These are phyloP conservation scores for Chironomus striatipennis DNA, from an alignment of 1,140 invertebrate genomes.

Conservation along the genomic window DNA sequence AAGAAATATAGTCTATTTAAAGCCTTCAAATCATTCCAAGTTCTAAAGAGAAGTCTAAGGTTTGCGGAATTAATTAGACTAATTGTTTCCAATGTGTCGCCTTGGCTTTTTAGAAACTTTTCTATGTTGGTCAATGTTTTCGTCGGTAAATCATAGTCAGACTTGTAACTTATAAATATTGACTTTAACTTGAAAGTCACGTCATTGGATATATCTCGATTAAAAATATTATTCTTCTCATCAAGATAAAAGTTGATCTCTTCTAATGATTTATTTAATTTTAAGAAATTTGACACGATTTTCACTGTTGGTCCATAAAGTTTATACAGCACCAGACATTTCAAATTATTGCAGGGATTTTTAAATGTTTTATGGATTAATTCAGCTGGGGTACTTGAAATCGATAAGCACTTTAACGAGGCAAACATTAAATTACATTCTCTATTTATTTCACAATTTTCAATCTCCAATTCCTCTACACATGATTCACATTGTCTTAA, in stretches of 20 bases:
- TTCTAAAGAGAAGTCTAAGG: not conserved
- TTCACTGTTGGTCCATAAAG: not conserved
- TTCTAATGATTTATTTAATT: not conserved
- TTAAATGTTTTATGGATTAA: not conserved
- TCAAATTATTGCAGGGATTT: not conserved
- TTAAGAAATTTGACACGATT: not conserved
- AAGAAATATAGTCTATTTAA: not conserved
- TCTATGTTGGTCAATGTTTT: not conserved
- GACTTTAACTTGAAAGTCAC: not conserved
- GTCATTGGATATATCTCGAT: not conserved
- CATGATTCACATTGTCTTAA: not conserved
- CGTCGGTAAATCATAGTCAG: not conserved
- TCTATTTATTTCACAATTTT: not conserved
- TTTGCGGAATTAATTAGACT: slow-evolving; percentile 9
- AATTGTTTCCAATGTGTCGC: not conserved
- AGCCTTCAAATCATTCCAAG: not conserved
- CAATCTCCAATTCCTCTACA: not conserved
- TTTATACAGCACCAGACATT: not conserved
- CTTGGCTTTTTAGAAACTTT: not conserved
- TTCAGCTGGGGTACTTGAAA: not conserved
- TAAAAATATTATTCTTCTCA: not conserved
- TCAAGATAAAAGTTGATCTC: not conserved
- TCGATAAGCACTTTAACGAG: not conserved
- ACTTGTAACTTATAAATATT: not conserved
- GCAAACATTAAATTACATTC: not conserved